Percentiles rank a stretch among this genome's conserved stretches.
These are phyloP conservation scores for Hipparchia semele DNA, from an alignment of 2,888 invertebrate genomes.

Conservation along the genomic window DNA sequence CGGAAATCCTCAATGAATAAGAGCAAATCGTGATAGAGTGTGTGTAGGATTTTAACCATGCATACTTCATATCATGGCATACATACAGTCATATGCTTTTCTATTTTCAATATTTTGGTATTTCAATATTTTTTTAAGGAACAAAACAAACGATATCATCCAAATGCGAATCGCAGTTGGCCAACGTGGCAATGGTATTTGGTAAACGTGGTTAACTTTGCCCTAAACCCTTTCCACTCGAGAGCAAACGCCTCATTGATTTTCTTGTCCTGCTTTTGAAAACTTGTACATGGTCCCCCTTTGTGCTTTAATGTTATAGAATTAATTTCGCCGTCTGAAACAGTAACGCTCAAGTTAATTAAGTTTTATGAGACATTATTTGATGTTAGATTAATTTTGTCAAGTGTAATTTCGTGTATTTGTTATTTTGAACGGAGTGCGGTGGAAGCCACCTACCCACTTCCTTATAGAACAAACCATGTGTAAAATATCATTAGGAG, in stretches of 20 bases:
- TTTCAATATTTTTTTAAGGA: no score
- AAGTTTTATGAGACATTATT: constrained; percentile 31
- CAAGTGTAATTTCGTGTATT: constrained; percentile 20
- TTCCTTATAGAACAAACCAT: background rate
- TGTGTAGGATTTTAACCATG: no score
- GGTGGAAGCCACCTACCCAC: background rate
- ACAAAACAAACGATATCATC: no score
- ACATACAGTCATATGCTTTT: no score
- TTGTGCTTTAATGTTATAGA: constrained; percentile 32
- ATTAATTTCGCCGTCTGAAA: constrained; percentile 38
- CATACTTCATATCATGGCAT: no score
- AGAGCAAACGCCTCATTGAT: background rate
- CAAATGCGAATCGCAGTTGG: no score
- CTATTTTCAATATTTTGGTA: no score
- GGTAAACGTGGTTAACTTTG: background rate
- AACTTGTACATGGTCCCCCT: background rate
- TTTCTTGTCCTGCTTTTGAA: background rate
- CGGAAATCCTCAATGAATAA: no score
- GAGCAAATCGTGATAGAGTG: no score
- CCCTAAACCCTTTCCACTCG: no score
- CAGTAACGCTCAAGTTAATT: constrained; percentile 35
- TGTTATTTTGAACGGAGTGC: constrained; percentile 1
- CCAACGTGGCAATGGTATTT: no score
- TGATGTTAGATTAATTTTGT: constrained; percentile 32
- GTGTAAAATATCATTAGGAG: background rate